phyloP scores from a whole-genome alignment of 2,888 invertebrate genomes.

The Trissolcus japonicus region DNA sequence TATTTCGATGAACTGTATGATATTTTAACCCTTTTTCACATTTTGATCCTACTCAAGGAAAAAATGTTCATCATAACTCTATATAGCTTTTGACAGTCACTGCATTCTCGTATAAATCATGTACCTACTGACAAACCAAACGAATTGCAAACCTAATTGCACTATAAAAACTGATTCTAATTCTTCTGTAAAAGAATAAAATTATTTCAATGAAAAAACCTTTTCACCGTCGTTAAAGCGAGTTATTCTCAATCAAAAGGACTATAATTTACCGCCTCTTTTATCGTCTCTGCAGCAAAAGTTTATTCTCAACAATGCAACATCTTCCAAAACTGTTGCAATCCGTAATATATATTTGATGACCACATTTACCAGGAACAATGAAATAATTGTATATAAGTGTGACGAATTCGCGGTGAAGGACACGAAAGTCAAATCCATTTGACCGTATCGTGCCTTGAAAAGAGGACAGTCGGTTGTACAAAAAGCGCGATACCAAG shows the following conservation, averaged over 20 bases:
- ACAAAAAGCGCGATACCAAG: slow-evolving; percentile 34
- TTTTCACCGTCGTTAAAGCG: too few species aligned
- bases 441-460: slow-evolving; percentile 48
- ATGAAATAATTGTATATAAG: slow-evolving; percentile 50
- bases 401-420: slow-evolving; percentile 39
- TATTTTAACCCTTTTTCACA: slow-evolving; percentile 20
- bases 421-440: slow-evolving; percentile 43
- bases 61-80: too few species aligned
- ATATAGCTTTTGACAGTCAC: too few species aligned
- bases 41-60: background rate
- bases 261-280: slow-evolving; percentile 6
- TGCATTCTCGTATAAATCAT: too few species aligned
- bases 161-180: too few species aligned
- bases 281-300: slow-evolving; percentile 5
- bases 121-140: too few species aligned
- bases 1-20: slow-evolving; percentile 21
- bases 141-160: too few species aligned
- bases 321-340: slow-evolving; percentile 28
- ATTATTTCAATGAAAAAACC: too few species aligned
- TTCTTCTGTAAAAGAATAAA: too few species aligned
- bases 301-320: slow-evolving; percentile 16
- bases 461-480: slow-evolving; percentile 27
- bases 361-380: slow-evolving; percentile 43
- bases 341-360: slow-evolving; percentile 22
- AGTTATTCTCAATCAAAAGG: too few species aligned